Percentiles rank a stretch among this genome's conserved stretches.
These are phyloP conservation scores for Danio albolineatus DNA, from an alignment of 2,797 vertebrate species.

Conservation along the genomic window DNA sequence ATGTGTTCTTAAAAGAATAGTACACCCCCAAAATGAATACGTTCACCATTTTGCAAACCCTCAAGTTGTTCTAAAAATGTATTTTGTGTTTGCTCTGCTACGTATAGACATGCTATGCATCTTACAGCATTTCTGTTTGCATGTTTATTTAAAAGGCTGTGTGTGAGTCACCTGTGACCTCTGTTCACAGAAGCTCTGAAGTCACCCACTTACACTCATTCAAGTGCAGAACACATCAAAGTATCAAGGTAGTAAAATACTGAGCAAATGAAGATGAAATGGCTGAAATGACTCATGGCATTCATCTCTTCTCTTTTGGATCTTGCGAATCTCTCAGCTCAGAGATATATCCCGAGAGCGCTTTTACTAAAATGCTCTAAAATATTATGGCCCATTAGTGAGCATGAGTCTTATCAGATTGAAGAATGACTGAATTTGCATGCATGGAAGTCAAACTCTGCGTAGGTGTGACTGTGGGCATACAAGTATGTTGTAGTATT, in stretches of 20 bases:
- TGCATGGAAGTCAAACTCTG: background rate
- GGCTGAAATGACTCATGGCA: background rate
- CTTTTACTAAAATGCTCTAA: background rate
- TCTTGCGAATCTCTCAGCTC: background rate
- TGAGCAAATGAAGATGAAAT: background rate
- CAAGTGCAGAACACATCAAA: background rate
- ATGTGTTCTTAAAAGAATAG: background rate
- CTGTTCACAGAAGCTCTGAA: background rate
- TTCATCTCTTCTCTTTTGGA: background rate
- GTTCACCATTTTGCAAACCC: no score
- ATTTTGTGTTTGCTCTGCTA: no score
- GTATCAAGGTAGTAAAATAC: background rate
- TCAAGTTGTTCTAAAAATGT: no score
- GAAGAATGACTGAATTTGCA: background rate
- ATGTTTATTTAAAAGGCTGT: background rate
- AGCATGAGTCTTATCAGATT: slow-evolving; percentile 6
- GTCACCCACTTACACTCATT: background rate
- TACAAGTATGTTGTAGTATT: slow-evolving; percentile 4
- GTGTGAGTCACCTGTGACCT: background rate
- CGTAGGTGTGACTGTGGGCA: slow-evolving; percentile 15
- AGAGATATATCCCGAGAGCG: background rate
- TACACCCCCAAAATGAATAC: no score
- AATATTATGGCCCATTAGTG: background rate
- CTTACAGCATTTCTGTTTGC: background rate
- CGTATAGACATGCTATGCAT: background rate